Conservation (phyloP, 35 echinoderm and acorn worm genomes). For the Heliocidaris tuberculata region DNA sequence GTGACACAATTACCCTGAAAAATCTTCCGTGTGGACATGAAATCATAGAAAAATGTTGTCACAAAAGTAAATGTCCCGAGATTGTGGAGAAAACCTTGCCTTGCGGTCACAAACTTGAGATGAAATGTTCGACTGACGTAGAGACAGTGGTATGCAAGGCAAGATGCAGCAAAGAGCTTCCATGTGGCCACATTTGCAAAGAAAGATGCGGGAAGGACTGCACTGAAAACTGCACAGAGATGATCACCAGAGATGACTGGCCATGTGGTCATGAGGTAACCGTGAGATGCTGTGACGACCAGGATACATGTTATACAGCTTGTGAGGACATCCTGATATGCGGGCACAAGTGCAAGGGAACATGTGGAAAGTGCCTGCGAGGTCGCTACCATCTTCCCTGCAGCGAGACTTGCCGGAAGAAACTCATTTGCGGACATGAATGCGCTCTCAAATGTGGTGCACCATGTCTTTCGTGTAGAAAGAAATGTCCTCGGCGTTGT, state of each 20-base stretch:
- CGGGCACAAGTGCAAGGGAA: conserved; percentile 58
- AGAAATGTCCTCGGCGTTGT: conserved; percentile 70
- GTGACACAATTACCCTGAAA: conserved; percentile 30
- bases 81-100: conserved; percentile 6
- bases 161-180: conserved; percentile 36
- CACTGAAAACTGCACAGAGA: not conserved
- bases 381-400: conserved; percentile 27
- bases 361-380: conserved; percentile 9
- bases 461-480: conserved; percentile 79
- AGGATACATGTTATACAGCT: conserved; percentile 38
- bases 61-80: conserved; percentile 38
- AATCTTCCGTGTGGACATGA: conserved; percentile 32
- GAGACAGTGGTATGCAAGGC: not conserved
- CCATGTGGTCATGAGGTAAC: conserved; percentile 75
- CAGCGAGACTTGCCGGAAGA: conserved; percentile 55
- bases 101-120: conserved; percentile 50
- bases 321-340: conserved; percentile 66
- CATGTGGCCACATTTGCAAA: conserved; percentile 59
- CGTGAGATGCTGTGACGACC: conserved; percentile 57
- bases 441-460: conserved; percentile 65
- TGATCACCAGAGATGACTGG: conserved; percentile 28
- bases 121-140: conserved; percentile 17
- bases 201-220: conserved; percentile 44
- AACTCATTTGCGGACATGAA: conserved; percentile 77
- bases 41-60: conserved; percentile 31